Base-by-base conservation (phyloP, 2,797 vertebrate species). In the Pipistrellus pipistrellus region DNA sequence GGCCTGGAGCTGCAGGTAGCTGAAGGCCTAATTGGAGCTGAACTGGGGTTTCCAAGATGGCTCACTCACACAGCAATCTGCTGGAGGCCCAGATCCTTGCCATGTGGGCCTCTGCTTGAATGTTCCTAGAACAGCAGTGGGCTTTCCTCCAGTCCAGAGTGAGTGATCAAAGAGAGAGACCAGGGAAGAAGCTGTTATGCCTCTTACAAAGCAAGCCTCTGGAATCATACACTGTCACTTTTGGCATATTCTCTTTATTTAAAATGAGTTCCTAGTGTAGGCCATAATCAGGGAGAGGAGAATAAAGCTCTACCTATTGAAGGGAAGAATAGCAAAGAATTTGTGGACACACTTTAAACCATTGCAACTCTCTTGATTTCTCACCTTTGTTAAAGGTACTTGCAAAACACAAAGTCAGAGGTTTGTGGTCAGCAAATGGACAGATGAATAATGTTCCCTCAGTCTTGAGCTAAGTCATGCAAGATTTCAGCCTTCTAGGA, bases 401-500 rank as follows among this genome's bases (percentile, higher is more conserved):
- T 90, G 68, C n/a, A 53, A 48, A 48, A 92, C 55, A 12, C 3
- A 35, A 85, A 78, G n/a, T 62, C 91, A 94, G 92, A 73, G 32
- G 44, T 57, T 73, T 76, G 30, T 44, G 38, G 23, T 53, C 62
- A 89, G 81, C 51, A 89, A 77, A 68, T 8, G 9, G 32, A 76
- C 41, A 72, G 41, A 72, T 66, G 27, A 69, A 77, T 64, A 81
- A 13, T 59, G 27, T 6, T 76, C 48, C 62, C 48, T 88, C n/a
- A 73, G 2, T 87, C 30, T 71, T n/a, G 30, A 81, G 21, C 25
- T 62, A 66, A 75, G 68, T 95, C 51, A 59, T 8, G 46, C 5
- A 94, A 46, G 48, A 91, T 30, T 91, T 87, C n/a, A 76, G 35
- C 38, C 64, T 95, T 78, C n/a, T 51, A 51, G 48, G 48, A 51